These are phyloP conservation scores for Panopea generosa DNA, from an alignment of 2,888 invertebrate genomes.

Conservation along the genomic window DNA sequence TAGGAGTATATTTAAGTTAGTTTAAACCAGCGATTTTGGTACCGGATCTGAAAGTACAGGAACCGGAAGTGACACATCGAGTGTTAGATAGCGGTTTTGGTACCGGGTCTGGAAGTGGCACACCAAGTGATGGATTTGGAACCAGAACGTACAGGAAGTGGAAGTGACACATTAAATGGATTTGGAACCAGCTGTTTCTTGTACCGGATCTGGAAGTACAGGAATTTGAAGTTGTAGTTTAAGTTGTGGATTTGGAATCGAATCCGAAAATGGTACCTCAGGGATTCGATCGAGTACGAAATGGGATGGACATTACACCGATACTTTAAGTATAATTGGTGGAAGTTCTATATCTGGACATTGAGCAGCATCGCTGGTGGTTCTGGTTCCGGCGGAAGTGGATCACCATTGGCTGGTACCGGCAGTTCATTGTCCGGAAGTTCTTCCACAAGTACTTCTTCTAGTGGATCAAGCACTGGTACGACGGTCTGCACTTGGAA, in stretches of 20 bases:
- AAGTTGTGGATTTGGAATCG: conserved; percentile 5
- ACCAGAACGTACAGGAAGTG: background rate
- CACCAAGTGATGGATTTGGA: conserved; percentile 3
- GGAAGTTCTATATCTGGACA: too few relatives aligned
- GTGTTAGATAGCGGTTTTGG: conserved; percentile 15
- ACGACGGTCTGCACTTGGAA: conserved; percentile 32
- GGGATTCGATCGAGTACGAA: background rate
- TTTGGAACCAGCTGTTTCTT: conserved; percentile 16
- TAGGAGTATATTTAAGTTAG: too few relatives aligned
- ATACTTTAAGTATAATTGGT: too few relatives aligned
- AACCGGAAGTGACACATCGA: background rate
- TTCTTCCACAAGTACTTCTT: too few relatives aligned
- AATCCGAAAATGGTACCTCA: background rate
- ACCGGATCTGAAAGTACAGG: background rate
- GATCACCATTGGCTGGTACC: too few relatives aligned
- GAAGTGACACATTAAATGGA: background rate
- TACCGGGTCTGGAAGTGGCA: conserved; percentile 29
- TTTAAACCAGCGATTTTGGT: conserved; percentile 7
- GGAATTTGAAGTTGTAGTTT: conserved; percentile 9
- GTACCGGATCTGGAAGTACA: conserved; percentile 44
- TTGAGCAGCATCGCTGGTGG: too few relatives aligned
- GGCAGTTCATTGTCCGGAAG: conserved; percentile 18
- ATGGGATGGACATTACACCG: background rate
- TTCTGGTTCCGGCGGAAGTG: too few relatives aligned
- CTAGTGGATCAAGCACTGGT: conserved; percentile 28